These are phyloP conservation scores for Potorous gilbertii DNA, from an alignment of 2,797 vertebrate genomes.

Conservation along the genomic window DNA sequence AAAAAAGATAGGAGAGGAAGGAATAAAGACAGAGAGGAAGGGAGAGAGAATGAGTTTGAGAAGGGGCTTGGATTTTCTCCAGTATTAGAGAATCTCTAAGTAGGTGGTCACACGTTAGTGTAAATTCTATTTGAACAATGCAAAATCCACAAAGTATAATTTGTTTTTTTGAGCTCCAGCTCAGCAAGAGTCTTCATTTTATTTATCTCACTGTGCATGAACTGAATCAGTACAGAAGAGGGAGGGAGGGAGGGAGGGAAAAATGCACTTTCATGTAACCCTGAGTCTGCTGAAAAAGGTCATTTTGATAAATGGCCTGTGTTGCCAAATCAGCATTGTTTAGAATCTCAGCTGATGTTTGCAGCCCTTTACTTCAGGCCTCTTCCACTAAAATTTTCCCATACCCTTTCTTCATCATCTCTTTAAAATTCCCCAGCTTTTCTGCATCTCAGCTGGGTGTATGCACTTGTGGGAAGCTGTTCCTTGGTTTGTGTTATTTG, in stretches of 20 bases:
- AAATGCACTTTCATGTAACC: not conserved
- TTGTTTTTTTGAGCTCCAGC: slow-evolving; percentile 8
- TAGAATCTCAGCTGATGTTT: slow-evolving; percentile 2
- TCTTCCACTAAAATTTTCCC: slow-evolving; percentile 37
- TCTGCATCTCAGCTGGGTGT: slow-evolving; percentile 2
- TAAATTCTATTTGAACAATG: slow-evolving; percentile 31
- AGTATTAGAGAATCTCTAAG: not conserved
- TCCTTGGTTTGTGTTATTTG: slow-evolving; percentile 1
- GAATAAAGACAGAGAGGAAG: not conserved
- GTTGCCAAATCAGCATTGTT: slow-evolving; percentile 40
- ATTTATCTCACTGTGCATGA: slow-evolving; percentile 1
- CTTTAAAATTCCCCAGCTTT: slow-evolving; percentile 29
- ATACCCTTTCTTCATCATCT: slow-evolving; percentile 28
- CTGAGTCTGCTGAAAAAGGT: slow-evolving; percentile 1
- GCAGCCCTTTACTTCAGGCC: slow-evolving; percentile 24
- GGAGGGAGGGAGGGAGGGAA: not conserved
- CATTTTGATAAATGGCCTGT: slow-evolving; percentile 39
- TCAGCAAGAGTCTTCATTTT: slow-evolving; percentile 31
- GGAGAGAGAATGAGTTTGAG: not conserved
- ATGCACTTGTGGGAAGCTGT: slow-evolving; percentile 35
- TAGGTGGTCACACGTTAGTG: not conserved
- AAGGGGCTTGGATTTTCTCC: not conserved
- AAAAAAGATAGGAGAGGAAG: not conserved
- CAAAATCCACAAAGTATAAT: not conserved
- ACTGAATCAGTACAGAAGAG: not conserved